Base-by-base conservation (phyloP, 2,113 vertebrate species). In the Pteruthius melanotis region DNA sequence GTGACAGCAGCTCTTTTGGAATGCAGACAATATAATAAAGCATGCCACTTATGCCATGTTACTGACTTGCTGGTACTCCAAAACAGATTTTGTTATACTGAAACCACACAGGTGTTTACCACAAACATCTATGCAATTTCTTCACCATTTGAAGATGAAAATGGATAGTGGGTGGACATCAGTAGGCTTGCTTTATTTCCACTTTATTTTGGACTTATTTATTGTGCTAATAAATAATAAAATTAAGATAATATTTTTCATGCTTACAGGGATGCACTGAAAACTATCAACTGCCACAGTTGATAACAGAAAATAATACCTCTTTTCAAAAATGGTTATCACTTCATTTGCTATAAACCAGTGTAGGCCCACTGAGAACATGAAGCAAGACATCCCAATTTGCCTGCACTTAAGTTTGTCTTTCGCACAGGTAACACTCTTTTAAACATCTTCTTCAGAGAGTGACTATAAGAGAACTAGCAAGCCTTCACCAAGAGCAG, bases 1-100 rank as follows among this genome's bases (percentile, higher is more conserved):
- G 88, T 94, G 93, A 88, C 91, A 96, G 72, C 8, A 3, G 71
- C 71, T 93, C 87, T 75, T 94, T 56, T 56, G 65, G 76, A 88
- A 81, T 0, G 0, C 22, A 93, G 85, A 88, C 64, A 86, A 64
- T 54, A 83, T 83, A 88, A 96, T 54, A 81, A 5, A 5, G 39
- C 78, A 52, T 0, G 0, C 28, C 64, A 75, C 35, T 93, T 87
- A 35, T 19, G 23, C 53, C 23, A 2, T 54, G 40, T 23, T 63
- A 71, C 72, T 50, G 37, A 78, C 69, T 78, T 7, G 4, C 40
- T 84, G 50, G 12, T 45, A 40, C 71, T 71, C 37, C 40, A 68
- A 52, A 90, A 47, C 52, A 75, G 68, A 33, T 75, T 60, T 63
- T 70, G 17, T 66, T 71, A 17, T 9, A 77, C 42, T 74, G 70